phyloP scores from a whole-genome alignment of 2,797 vertebrate species.

The Aldrovandia affinis region DNA sequence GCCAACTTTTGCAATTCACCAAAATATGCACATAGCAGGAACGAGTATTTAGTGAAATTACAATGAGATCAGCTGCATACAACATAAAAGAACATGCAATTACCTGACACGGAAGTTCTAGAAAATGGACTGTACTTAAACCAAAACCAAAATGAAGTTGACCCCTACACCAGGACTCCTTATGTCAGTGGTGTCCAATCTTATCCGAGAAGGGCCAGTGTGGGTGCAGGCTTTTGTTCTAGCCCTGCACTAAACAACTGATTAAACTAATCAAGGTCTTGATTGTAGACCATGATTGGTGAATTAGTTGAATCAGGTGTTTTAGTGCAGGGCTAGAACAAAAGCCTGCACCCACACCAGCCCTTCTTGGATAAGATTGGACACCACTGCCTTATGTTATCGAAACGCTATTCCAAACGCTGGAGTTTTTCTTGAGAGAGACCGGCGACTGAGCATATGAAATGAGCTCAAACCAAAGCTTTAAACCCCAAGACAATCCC shows the following conservation, averaged over 20 bases:
- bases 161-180: neutral
- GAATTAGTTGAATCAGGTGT: too few relatives aligned
- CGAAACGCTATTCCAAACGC: neutral
- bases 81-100: neutral
- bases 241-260: too few relatives aligned
- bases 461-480: neutral
- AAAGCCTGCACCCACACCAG: too few relatives aligned
- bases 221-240: too few relatives aligned
- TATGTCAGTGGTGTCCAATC: too few relatives aligned
- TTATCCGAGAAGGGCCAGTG: too few relatives aligned
- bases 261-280: too few relatives aligned
- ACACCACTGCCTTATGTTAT: too few relatives aligned
- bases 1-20: neutral
- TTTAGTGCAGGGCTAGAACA: too few relatives aligned
- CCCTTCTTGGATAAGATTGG: too few relatives aligned
- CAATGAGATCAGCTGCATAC: neutral
- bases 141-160: neutral
- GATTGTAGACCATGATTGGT: too few relatives aligned
- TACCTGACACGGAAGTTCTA: neutral
- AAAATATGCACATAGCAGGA: neutral
- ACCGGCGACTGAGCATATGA: neutral
- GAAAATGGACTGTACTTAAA: neutral
- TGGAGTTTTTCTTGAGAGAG: too few relatives aligned
- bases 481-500: conserved; percentile 22
- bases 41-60: neutral